Conservation (phyloP, 2,113 vertebrate species). For the Bubalus kerabau region DNA sequence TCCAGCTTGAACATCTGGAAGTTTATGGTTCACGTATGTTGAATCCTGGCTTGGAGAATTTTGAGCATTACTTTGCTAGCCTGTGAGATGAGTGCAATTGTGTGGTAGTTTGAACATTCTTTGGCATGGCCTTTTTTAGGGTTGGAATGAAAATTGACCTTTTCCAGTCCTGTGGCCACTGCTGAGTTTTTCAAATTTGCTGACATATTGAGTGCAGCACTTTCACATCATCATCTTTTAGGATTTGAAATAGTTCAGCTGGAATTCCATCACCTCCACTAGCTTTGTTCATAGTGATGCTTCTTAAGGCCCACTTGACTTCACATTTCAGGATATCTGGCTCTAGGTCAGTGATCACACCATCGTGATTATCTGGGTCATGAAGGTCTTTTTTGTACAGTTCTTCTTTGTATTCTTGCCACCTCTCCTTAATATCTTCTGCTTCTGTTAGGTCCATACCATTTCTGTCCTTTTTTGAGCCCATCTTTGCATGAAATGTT, state of each 20-base stretch:
- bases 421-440: neutral
- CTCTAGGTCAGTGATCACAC: neutral
- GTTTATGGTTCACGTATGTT: neutral
- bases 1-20: neutral
- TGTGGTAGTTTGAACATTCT: neutral
- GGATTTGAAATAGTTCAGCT: neutral
- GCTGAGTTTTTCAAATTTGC: neutral
- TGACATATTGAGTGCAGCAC: neutral
- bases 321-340: neutral
- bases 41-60: neutral
- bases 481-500: neutral
- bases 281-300: neutral
- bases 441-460: neutral
- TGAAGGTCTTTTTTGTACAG: neutral
- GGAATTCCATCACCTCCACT: neutral
- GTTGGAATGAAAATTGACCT: neutral
- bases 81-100: neutral
- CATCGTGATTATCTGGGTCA: neutral
- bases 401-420: neutral
- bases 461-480: neutral
- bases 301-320: neutral
- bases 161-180: neutral
- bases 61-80: neutral
- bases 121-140: neutral
- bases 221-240: neutral